Conservation (phyloP, 2,888 invertebrate species). For the Thelaira solivaga region DNA sequence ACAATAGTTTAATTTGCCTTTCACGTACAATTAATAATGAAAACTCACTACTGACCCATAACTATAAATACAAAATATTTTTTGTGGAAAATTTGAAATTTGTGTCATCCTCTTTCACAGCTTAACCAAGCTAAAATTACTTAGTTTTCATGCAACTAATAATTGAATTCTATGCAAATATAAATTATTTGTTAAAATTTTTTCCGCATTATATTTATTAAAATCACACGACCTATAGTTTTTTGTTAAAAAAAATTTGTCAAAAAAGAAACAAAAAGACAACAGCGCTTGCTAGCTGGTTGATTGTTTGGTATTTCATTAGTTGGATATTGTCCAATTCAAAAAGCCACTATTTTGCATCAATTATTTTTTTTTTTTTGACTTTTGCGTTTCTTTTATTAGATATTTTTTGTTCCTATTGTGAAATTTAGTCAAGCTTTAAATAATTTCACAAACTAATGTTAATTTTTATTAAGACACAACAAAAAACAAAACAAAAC, state of each 20-base stretch:
- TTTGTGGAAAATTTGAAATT: no score
- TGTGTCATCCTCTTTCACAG: constrained; percentile 7
- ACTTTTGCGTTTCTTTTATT: neutral
- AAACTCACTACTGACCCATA: no score
- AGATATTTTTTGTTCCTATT: constrained; percentile 8
- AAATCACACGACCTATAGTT: constrained; percentile 37
- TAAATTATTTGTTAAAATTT: constrained; percentile 15
- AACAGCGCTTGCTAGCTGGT: no score
- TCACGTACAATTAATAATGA: no score
- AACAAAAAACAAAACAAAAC: constrained; percentile 14
- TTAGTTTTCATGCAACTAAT: neutral
- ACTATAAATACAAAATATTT: neutral
- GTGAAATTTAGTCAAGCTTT: constrained; percentile 56
- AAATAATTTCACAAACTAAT: constrained; percentile 57
- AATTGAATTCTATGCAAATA: constrained; percentile 15
- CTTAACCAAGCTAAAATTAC: constrained; percentile 1
- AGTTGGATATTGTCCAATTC: no score
- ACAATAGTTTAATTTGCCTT: no score
- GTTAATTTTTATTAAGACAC: constrained; percentile 46
- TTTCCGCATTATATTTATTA: constrained; percentile 35
- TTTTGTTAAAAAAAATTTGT: constrained; percentile 1
- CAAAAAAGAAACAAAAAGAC: neutral
- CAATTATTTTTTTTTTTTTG: no score
- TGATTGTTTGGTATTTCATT: no score
- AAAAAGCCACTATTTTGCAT: no score